phyloP scores from a whole-genome alignment of 2,797 vertebrate genomes.

The Pampus argenteus region DNA sequence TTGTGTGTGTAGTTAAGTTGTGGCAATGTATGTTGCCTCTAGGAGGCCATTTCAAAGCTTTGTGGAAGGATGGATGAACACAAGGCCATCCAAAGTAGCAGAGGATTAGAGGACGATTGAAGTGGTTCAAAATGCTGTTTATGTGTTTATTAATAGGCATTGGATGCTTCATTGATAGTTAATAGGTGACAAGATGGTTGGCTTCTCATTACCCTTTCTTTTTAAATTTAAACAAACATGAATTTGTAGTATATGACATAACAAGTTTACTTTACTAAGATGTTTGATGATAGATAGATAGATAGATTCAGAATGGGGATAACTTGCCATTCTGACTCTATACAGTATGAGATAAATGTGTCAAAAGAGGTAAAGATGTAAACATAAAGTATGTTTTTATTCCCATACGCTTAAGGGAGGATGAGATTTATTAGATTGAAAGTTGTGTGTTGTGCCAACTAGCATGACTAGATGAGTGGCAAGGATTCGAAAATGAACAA shows the following conservation, averaged over 20 bases:
- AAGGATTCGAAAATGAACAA: background rate
- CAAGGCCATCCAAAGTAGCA: slow-evolving; percentile 35
- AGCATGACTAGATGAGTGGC: background rate
- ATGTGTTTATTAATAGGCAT: slow-evolving; percentile 44
- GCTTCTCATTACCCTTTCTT: background rate
- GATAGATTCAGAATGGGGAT: too few relatives aligned
- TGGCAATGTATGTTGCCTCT: slow-evolving; percentile 58
- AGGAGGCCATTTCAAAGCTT: slow-evolving; percentile 70
- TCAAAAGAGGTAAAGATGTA: background rate
- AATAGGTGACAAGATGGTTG: slow-evolving; percentile 11
- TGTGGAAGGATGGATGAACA: slow-evolving; percentile 67
- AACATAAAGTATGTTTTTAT: too few relatives aligned
- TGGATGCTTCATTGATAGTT: slow-evolving; percentile 21
- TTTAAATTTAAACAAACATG: slow-evolving; percentile 5
- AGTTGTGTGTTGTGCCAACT: background rate
- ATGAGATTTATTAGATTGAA: too few relatives aligned
- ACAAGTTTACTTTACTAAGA: background rate
- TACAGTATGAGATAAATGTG: background rate
- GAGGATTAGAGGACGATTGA: slow-evolving; percentile 53
- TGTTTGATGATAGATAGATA: too few relatives aligned
- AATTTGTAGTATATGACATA: background rate
- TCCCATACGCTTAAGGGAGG: too few relatives aligned
- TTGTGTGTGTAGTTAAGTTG: slow-evolving; percentile 59
- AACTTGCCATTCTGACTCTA: too few relatives aligned
- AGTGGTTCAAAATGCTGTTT: slow-evolving; percentile 51